These are phyloP conservation scores for Daboia siamensis DNA, from an alignment of 2,113 vertebrate genomes.

Conservation along the genomic window DNA sequence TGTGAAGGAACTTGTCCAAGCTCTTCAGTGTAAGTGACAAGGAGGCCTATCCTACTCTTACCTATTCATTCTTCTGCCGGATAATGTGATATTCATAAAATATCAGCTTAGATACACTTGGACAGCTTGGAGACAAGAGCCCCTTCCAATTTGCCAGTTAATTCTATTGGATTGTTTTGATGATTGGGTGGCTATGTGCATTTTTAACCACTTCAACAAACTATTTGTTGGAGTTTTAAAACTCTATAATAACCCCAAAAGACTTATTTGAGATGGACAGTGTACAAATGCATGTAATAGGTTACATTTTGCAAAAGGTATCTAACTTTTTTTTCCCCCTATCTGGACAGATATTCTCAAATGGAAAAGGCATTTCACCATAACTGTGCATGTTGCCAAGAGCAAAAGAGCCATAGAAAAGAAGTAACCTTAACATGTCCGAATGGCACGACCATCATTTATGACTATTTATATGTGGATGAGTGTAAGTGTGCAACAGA, in stretches of 20 bases:
- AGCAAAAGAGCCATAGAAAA: conserved; percentile 60
- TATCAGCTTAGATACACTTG: background rate
- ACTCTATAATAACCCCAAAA: background rate
- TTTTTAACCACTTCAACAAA: background rate
- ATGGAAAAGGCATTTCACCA: conserved; percentile 70
- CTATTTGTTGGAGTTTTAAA: background rate
- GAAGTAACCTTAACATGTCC: conserved; percentile 73
- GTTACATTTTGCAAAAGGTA: background rate
- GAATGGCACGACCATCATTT: conserved; percentile 60
- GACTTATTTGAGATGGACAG: background rate
- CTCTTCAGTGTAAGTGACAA: conserved; percentile 77
- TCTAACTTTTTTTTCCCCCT: background rate
- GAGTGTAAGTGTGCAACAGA: conserved; percentile 67
- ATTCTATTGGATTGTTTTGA: background rate
- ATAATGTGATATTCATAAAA: background rate
- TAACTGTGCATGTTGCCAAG: conserved; percentile 81
- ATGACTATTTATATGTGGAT: conserved; percentile 70
- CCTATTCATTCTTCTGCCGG: background rate
- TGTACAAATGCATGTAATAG: background rate
- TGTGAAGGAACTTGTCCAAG: conserved; percentile 81
- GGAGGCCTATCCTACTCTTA: background rate
- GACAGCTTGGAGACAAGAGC: background rate
- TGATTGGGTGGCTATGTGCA: background rate
- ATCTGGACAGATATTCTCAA: conserved; percentile 75
- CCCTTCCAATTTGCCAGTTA: background rate